phyloP scores from a whole-genome alignment of 2,797 vertebrate species.

The Pachyuromys duprasi region DNA sequence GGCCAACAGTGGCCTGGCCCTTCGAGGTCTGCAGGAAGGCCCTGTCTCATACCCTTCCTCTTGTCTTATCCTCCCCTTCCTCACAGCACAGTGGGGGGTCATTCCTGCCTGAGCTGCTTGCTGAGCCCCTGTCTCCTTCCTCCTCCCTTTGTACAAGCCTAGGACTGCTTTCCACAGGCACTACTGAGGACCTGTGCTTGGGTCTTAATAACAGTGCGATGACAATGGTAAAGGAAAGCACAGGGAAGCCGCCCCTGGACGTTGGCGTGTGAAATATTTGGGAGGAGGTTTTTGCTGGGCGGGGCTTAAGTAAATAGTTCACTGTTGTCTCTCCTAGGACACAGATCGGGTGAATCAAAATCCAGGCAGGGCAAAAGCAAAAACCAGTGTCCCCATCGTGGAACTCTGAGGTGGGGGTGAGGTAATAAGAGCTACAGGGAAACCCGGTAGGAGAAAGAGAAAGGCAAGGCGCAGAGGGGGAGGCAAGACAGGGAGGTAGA shows the following conservation, averaged over 20 bases:
- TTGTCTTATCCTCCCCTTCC: neutral
- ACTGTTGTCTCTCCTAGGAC: neutral
- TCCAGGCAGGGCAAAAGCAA: neutral
- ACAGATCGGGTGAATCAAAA: neutral
- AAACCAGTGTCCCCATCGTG: neutral
- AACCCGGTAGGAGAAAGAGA: neutral
- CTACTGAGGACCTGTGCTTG: neutral
- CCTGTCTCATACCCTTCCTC: slow-evolving; percentile 77
- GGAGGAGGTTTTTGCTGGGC: neutral
- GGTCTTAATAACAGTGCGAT: no score
- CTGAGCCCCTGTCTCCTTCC: slow-evolving; percentile 29
- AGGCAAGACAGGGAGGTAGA: neutral
- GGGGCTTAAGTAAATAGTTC: neutral
- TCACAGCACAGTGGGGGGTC: neutral
- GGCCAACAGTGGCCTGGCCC: slow-evolving; percentile 72
- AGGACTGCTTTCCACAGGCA: neutral
- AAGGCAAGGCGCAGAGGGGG: neutral
- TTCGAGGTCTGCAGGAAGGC: slow-evolving; percentile 74
- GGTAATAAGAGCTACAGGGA: neutral
- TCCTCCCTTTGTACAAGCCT: slow-evolving; percentile 51
- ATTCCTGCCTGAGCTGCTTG: slow-evolving; percentile 49
- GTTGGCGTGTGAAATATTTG: neutral
- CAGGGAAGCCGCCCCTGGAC: neutral
- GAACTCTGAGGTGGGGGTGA: neutral
- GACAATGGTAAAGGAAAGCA: neutral